These are phyloP conservation scores for Ennomos fuscantarius DNA, from an alignment of 2,888 invertebrate species.

Conservation along the genomic window DNA sequence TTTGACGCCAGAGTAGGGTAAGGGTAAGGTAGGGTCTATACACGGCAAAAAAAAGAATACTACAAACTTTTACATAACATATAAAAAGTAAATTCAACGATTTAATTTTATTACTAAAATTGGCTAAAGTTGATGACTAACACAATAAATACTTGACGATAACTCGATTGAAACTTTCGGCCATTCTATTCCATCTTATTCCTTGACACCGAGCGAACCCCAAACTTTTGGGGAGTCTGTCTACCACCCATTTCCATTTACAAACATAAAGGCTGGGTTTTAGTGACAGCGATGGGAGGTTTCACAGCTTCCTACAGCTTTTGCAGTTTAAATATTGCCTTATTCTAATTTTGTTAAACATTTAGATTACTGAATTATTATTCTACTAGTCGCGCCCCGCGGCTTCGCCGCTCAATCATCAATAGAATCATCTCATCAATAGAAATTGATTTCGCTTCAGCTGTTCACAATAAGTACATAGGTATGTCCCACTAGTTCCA, in stretches of 20 bases:
- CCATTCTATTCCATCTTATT: slow-evolving; percentile 26
- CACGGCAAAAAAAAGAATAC: no score
- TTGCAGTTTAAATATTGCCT: not conserved
- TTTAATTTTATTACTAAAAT: slow-evolving; percentile 13
- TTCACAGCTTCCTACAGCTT: slow-evolving; percentile 1
- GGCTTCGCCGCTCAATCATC: no score
- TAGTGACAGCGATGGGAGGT: slow-evolving; percentile 9
- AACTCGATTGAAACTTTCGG: slow-evolving; percentile 24
- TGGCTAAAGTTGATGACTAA: slow-evolving; percentile 15
- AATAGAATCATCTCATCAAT: no score
- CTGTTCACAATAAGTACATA: no score
- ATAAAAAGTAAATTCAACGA: not conserved
- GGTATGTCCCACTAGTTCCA: no score
- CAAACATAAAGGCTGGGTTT: slow-evolving; percentile 16
- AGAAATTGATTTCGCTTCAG: no score
- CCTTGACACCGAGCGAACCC: slow-evolving; percentile 20
- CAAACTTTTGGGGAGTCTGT: slow-evolving; percentile 19
- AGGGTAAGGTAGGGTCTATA: no score
- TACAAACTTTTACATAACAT: no score
- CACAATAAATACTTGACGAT: slow-evolving; percentile 15
- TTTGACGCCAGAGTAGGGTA: no score
- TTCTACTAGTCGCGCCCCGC: no score
- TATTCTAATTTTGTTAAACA: not conserved
- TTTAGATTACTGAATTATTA: no score
- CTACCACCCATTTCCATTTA: slow-evolving; percentile 23